phyloP scores from a whole-genome alignment of 1,140 invertebrate species.

The Himalopsyche phryganea region DNA sequence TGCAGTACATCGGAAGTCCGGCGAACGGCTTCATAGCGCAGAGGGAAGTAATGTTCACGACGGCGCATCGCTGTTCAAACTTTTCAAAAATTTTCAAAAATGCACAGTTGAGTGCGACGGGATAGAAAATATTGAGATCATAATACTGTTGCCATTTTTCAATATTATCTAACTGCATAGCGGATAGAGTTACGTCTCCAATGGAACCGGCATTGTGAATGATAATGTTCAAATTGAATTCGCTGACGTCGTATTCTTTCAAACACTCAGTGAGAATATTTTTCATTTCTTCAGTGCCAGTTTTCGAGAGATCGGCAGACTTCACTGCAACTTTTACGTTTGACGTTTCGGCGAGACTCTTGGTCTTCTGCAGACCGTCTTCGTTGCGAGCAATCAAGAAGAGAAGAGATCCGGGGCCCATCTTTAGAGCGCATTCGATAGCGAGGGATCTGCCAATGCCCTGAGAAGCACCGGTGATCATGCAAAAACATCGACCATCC shows the following conservation, averaged over 20 bases:
- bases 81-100: constrained; percentile 69
- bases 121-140: constrained; percentile 76
- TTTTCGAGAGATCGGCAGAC: constrained; percentile 58
- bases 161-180: constrained; percentile 58
- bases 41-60: constrained; percentile 88
- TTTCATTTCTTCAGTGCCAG: constrained; percentile 48
- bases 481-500: constrained; percentile 50
- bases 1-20: constrained; percentile 76
- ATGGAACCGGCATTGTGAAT: constrained; percentile 89
- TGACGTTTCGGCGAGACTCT: constrained; percentile 50
- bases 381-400: constrained; percentile 74
- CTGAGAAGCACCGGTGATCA: constrained; percentile 83
- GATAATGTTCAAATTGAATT: constrained; percentile 69
- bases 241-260: constrained; percentile 38
- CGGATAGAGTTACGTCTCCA: constrained; percentile 67
- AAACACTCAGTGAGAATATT: constrained; percentile 49
- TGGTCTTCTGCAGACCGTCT: constrained; percentile 61
- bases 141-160: constrained; percentile 65
- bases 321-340: constrained; percentile 54
- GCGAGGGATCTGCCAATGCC: constrained; percentile 82
- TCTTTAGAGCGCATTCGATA: constrained; percentile 60
- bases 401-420: constrained; percentile 63
- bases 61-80: constrained; percentile 47
- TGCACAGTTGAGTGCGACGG: constrained; percentile 71
- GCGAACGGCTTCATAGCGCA: constrained; percentile 73